phyloP scores from a whole-genome alignment of 2,888 invertebrate genomes.

The Temnothorax ravouxi region DNA sequence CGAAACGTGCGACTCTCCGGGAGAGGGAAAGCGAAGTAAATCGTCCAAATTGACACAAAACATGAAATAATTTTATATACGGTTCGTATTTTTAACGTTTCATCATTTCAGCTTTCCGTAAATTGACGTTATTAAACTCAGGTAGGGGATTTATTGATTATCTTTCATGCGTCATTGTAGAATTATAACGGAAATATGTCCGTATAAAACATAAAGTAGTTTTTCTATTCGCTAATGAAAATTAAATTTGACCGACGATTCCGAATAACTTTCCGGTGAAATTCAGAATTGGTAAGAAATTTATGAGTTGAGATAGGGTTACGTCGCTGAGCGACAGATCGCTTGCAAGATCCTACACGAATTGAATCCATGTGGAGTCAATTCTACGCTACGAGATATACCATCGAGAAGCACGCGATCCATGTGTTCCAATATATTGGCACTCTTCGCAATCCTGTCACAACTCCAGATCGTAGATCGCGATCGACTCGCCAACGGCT shows the following conservation, averaged over 20 bases:
- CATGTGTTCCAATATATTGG: conserved; percentile 27
- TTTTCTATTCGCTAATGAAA: background rate
- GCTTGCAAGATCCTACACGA: background rate
- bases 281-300: background rate
- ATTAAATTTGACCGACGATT: conserved; percentile 11
- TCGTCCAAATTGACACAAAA: background rate
- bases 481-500: conserved; percentile 8
- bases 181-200: background rate
- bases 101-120: conserved; percentile 1
- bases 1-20: background rate
- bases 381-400: background rate
- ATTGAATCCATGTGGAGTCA: conserved; percentile 5
- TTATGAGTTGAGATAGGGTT: background rate
- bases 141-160: conserved; percentile 10
- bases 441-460: conserved; percentile 10
- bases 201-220: background rate
- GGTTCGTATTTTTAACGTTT: conserved; percentile 19
- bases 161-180: conserved; percentile 1
- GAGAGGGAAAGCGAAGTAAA: background rate
- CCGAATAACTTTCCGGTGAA: background rate
- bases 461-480: conserved; percentile 27
- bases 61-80: conserved; percentile 12
- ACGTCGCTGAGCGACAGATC: background rate
- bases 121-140: conserved; percentile 10
- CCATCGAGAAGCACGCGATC: conserved; percentile 22